Conservation (phyloP, 1,140 invertebrate species). For the Trichonephila inaurata region DNA sequence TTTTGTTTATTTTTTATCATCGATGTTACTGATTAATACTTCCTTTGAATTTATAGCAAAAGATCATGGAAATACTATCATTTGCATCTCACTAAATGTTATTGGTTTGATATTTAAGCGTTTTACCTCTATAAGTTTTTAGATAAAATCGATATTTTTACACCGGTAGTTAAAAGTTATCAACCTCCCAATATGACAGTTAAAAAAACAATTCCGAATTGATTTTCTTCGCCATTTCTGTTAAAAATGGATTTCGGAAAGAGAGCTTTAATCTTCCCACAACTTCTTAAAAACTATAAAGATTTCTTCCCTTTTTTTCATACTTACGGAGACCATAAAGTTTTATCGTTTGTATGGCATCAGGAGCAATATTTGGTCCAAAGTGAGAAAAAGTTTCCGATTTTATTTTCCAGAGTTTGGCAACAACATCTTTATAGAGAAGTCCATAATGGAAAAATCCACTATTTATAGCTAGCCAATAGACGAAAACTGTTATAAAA, state of each 20-base stretch:
- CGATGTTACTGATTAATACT: too few relatives aligned
- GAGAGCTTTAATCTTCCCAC: conserved; percentile 35
- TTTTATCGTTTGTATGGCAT: conserved; percentile 47
- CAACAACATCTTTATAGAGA: background rate
- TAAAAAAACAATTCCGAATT: background rate
- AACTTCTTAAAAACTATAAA: conserved; percentile 37
- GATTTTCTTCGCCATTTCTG: background rate
- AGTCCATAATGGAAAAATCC: conserved; percentile 25
- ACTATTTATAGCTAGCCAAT: conserved; percentile 19
- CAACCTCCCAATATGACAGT: background rate
- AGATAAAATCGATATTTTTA: background rate
- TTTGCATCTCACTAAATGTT: background rate
- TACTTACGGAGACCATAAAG: conserved; percentile 29
- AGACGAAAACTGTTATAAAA: background rate
- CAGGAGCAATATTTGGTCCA: conserved; percentile 4
- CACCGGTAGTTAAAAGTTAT: background rate
- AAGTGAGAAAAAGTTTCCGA: background rate
- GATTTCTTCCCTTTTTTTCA: background rate
- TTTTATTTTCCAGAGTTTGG: conserved; percentile 49
- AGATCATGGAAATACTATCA: too few relatives aligned
- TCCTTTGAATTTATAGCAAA: too few relatives aligned
- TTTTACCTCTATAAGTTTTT: too few relatives aligned
- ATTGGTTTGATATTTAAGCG: background rate
- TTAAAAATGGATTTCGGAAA: conserved; percentile 21
- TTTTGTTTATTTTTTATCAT: too few relatives aligned